Evolutionary conservation across 1,140 invertebrate species (phyloP).

Genomic region (Drosophila athabasca): DNA sequence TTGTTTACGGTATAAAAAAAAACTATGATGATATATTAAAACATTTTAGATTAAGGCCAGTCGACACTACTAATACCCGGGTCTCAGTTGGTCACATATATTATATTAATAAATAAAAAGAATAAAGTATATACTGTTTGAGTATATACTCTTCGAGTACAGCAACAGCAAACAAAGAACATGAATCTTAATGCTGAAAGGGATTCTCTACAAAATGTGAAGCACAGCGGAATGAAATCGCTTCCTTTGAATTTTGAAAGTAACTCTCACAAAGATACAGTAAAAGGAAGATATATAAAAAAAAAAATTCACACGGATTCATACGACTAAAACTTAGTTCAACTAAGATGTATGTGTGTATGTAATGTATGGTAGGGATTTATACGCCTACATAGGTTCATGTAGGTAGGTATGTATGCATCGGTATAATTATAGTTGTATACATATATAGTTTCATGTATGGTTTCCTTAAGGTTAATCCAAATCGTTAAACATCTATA

Average conservation of each 20-base stretch:
- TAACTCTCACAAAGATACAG: background rate
- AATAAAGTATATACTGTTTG: too few relatives aligned
- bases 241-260: slow-evolving; percentile 20
- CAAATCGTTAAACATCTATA: slow-evolving; percentile 25
- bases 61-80: too few relatives aligned
- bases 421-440: slow-evolving; percentile 18
- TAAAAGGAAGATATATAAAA: slow-evolving; percentile 11
- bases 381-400: background rate
- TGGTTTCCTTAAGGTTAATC: slow-evolving; percentile 25
- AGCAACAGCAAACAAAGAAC: background rate
- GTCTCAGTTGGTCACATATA: too few relatives aligned
- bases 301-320: slow-evolving; percentile 11
- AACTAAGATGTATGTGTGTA: slow-evolving; percentile 50
- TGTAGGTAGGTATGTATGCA: slow-evolving; percentile 11
- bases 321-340: slow-evolving; percentile 55
- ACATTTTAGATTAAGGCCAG: too few relatives aligned
- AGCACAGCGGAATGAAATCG: background rate
- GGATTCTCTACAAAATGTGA: background rate
- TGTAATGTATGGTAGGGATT: slow-evolving; percentile 14
- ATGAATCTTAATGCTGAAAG: background rate
- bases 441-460: background rate
- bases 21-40: too few relatives aligned
- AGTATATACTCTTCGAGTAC: background rate
- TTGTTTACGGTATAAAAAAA: too few relatives aligned
- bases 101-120: too few relatives aligned